Evolutionary conservation across 2,113 vertebrate species (phyloP).

Genomic region (Cebus imitator): DNA sequence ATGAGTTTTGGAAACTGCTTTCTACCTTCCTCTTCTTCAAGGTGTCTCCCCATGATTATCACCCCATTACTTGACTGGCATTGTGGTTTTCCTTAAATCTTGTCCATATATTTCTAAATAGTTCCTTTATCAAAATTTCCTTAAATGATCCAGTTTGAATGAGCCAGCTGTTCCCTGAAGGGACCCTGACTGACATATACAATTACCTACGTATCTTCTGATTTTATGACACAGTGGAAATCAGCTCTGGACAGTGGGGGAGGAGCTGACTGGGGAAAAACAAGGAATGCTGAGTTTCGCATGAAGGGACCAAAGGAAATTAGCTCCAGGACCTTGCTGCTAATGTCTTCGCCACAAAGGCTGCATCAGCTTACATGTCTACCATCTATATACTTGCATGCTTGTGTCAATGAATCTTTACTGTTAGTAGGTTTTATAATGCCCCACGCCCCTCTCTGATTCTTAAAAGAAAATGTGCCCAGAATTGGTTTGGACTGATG

Average conservation of each 20-base stretch:
- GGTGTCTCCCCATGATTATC: background rate
- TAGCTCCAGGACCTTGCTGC: background rate
- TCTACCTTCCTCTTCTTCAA: background rate
- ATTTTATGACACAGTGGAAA: background rate
- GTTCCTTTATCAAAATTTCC: slow-evolving; percentile 23
- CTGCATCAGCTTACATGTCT: background rate
- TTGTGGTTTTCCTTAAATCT: background rate
- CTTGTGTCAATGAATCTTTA: background rate
- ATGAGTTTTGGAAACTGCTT: background rate
- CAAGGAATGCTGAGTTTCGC: background rate
- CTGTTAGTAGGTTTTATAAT: background rate
- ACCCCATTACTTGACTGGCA: background rate
- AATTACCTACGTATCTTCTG: background rate
- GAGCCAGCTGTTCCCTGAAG: background rate
- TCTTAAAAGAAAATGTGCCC: background rate
- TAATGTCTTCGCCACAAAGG: background rate
- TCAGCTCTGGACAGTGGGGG: background rate
- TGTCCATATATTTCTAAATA: background rate
- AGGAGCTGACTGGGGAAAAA: background rate
- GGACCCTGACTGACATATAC: background rate
- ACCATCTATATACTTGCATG: background rate
- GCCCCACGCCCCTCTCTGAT: background rate
- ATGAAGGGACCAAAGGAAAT: too few species aligned
- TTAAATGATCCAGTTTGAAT: slow-evolving; percentile 10
- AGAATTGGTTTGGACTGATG: background rate